Conservation (phyloP, 2,113 vertebrate species). For the Odocoileus virginianus region DNA sequence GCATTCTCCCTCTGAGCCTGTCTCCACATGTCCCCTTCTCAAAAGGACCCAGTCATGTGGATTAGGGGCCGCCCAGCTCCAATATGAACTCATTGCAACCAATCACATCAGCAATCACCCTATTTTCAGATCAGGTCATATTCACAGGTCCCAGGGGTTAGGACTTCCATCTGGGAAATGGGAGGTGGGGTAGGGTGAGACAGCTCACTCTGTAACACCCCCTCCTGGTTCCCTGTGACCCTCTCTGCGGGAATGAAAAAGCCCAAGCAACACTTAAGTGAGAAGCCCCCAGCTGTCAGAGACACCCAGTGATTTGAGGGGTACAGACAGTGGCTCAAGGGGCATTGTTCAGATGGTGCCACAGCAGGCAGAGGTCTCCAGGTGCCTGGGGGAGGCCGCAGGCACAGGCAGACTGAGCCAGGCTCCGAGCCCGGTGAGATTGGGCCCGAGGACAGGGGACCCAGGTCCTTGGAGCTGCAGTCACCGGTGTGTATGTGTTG, state of each 20-base stretch:
- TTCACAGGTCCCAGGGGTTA: neutral
- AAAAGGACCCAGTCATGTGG: neutral
- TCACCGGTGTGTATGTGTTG: neutral
- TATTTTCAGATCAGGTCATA: neutral
- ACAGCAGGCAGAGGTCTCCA: neutral
- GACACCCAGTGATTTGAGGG: neutral
- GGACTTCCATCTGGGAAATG: neutral
- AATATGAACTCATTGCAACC: neutral
- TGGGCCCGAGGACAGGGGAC: neutral
- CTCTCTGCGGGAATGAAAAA: neutral
- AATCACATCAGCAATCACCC: neutral
- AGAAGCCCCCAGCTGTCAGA: neutral
- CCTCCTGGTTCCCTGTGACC: neutral
- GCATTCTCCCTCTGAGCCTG: neutral
- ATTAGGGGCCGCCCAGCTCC: neutral
- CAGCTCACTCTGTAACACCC: neutral
- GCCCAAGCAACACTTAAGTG: neutral
- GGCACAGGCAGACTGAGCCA: neutral
- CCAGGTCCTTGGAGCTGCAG: fast-evolving
- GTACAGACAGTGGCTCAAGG: neutral
- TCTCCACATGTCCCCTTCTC: neutral
- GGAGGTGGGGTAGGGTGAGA: neutral
- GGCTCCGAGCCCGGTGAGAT: fast-evolving
- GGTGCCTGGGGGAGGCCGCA: neutral
- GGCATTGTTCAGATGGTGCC: neutral